Conservation (phyloP, 2,113 vertebrate genomes). For the Lates calcarifer region DNA sequence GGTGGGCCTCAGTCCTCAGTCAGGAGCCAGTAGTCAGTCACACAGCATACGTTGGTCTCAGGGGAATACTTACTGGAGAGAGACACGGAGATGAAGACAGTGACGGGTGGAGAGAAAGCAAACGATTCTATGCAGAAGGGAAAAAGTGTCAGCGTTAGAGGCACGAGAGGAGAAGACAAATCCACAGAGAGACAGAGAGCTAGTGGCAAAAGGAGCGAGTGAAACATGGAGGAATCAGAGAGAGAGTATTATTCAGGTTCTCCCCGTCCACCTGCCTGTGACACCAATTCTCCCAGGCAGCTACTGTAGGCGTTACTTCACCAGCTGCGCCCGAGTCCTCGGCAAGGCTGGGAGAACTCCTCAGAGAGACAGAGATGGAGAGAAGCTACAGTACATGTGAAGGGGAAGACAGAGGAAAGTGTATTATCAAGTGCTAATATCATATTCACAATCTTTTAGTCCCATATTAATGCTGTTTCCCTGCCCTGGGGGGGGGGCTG, state of each 20-base stretch:
- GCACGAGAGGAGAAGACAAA: slow-evolving; percentile 12
- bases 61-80: slow-evolving; percentile 10
- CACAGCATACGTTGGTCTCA: background rate
- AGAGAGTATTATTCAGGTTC: slow-evolving; percentile 4
- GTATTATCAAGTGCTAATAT: slow-evolving; percentile 33
- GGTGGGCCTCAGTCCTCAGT: slow-evolving; percentile 6
- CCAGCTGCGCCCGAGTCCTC: slow-evolving; percentile 29
- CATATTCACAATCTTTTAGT: slow-evolving; percentile 44
- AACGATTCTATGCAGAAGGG: slow-evolving; percentile 10
- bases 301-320: slow-evolving; percentile 28
- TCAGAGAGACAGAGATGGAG: background rate
- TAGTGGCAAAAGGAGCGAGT: background rate
- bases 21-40: slow-evolving; percentile 22
- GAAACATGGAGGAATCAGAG: slow-evolving; percentile 33
- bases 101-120: slow-evolving; percentile 19
- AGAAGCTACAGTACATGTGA: slow-evolving; percentile 21
- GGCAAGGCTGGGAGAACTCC: background rate
- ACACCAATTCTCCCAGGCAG: slow-evolving; percentile 25
- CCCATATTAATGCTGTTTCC: slow-evolving; percentile 16
- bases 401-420: slow-evolving; percentile 10
- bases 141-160: background rate
- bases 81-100: background rate
- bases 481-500: slow-evolving; percentile 1
- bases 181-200: background rate
- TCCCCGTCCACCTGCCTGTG: slow-evolving; percentile 36